Evolutionary conservation across 2,113 vertebrate species (phyloP).

Genomic region (Indicator maculatus): DNA sequence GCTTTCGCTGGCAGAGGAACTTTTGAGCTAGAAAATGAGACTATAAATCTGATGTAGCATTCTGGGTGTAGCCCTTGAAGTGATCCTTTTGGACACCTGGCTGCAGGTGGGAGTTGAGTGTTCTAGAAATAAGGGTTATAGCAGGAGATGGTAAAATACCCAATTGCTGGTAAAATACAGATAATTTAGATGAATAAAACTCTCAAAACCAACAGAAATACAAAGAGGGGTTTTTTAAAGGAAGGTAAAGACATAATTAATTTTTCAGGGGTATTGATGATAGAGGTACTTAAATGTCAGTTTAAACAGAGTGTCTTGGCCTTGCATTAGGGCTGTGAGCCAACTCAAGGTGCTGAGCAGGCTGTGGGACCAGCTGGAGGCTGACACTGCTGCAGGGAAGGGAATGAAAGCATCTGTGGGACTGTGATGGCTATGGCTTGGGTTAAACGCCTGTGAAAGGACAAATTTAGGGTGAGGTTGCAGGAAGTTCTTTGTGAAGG

Average conservation of each 20-base stretch:
- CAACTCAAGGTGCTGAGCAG: background rate
- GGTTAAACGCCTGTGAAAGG: background rate
- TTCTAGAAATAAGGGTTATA: background rate
- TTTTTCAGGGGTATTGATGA: background rate
- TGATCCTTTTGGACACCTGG: accelerated
- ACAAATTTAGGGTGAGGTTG: background rate
- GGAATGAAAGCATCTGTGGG: background rate
- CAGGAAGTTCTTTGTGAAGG: background rate
- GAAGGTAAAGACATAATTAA: background rate
- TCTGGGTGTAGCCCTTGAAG: background rate
- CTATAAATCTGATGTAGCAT: background rate
- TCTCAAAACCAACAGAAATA: background rate
- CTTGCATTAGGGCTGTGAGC: background rate
- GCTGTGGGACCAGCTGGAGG: background rate
- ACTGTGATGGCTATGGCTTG: background rate
- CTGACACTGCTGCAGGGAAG: background rate
- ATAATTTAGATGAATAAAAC: background rate
- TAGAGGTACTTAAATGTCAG: background rate
- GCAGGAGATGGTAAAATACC: background rate
- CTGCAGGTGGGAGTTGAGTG: background rate
- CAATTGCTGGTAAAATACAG: background rate
- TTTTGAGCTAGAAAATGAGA: background rate
- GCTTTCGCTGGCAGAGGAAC: background rate
- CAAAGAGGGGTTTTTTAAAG: background rate
- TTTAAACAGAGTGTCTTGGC: background rate